Base-by-base conservation (phyloP, 1,140 invertebrate species). In the Pygmarrhopalites habei region DNA sequence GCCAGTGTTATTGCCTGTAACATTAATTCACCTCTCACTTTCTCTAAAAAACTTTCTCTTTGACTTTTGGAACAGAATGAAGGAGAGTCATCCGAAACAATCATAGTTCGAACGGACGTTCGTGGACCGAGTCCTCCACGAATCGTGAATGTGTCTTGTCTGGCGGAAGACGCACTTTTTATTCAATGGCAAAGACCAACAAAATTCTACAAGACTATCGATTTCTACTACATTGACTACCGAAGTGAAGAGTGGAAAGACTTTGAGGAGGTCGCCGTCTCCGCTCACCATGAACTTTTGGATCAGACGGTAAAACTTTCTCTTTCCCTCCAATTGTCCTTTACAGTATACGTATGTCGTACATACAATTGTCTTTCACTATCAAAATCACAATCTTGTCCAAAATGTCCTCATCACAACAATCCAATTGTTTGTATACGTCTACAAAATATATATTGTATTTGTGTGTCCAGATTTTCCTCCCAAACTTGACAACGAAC, bases 121-220 rank as follows among this genome's bases (percentile, higher is more conserved):
- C 80, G 79, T 51, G 87, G 87, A 2, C 90, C 91, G 7, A 85
- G 83, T 66, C 79, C 88, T 2, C 90, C 91, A 1, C 75, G 81
- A 63, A 86, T 93, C 72, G 75, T 88, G 19, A 92, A 92, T 75
- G 75, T 92, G 19, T 89, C 87, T 14, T 94, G 91, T 74, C 83
- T 89, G 68, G 77, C 81, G 32, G 79, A 85, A 65, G 86, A 89
- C 66, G 83, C 86, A 17, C 80, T 92, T 14, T 87, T 82, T 73
- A 76, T 93, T 25, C 85, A 89, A 68, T 93, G 90, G 90, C 81
- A 85, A 53, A 80, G 86, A 67, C 89, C 89, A 1, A 76, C 80
- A 28, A 79, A 81, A 63, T 88, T 83, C 73, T 85, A 84, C 75
- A 85, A 86, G 72, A 82, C 83, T 4, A 82, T 92, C 62, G 87